Conservation (phyloP, 2,113 vertebrate species). For the Prinia subflava region DNA sequence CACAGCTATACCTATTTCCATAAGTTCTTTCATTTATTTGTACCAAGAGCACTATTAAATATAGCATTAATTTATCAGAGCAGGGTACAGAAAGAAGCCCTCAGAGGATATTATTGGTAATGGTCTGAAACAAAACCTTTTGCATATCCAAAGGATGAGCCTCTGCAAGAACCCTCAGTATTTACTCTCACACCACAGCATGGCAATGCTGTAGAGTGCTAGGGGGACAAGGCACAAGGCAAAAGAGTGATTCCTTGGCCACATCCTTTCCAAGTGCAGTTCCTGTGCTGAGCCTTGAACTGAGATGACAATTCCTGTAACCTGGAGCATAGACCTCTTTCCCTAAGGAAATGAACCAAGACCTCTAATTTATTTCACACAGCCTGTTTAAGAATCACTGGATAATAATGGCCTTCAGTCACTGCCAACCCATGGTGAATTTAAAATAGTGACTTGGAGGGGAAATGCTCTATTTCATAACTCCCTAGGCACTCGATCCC, state of each 20-base stretch:
- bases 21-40: constrained; percentile 42
- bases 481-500: neutral
- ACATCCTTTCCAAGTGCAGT: neutral
- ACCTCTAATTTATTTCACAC: constrained; percentile 19
- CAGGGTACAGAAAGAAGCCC: neutral
- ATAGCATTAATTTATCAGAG: constrained; percentile 4
- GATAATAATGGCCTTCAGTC: constrained; percentile 19
- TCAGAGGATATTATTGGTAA: neutral
- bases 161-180: neutral
- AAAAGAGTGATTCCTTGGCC: neutral
- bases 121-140: neutral
- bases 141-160: neutral
- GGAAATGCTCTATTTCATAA: neutral
- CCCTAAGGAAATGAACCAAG: neutral
- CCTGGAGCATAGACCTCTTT: neutral
- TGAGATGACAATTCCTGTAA: neutral
- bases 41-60: constrained; percentile 31
- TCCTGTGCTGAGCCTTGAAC: neutral
- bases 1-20: neutral
- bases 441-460: constrained; percentile 18
- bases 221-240: rapidly evolving
- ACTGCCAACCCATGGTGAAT: neutral
- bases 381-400: neutral
- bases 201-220: neutral
- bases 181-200: neutral